Conservation (phyloP, 1,140 invertebrate genomes). For the Atta cephalotes region DNA sequence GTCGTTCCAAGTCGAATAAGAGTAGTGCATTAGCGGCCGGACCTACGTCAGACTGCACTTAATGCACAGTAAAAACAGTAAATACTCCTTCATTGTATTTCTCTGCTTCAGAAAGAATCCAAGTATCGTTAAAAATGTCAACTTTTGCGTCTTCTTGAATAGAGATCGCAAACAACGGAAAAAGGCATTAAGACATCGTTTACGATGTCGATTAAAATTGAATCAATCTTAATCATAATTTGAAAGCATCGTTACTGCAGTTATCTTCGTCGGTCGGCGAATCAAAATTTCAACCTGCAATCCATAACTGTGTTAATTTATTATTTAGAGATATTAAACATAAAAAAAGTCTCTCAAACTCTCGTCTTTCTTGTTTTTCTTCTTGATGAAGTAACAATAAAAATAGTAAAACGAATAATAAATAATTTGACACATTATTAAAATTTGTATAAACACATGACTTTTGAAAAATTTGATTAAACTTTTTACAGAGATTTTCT, state of each 20-base stretch:
- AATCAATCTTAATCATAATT: constrained; percentile 17
- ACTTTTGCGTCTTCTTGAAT: constrained; percentile 1
- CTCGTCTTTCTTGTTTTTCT: background rate
- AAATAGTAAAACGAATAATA: background rate
- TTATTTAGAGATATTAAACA: constrained; percentile 20
- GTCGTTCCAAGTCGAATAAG: constrained; percentile 69
- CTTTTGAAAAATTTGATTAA: background rate
- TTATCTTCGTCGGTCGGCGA: constrained; percentile 2
- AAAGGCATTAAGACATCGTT: background rate
- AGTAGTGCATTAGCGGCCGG: constrained; percentile 49
- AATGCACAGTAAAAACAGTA: constrained; percentile 55
- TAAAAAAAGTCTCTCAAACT: background rate
- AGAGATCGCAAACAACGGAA: constrained; percentile 24
- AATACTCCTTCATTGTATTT: constrained; percentile 57
- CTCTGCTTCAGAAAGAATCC: constrained; percentile 1
- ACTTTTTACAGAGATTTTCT: background rate
- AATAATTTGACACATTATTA: background rate
- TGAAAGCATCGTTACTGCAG: background rate
- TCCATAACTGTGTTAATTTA: background rate
- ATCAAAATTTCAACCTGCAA: constrained; percentile 18
- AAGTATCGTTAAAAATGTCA: constrained; percentile 61
- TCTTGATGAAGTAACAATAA: constrained; percentile 7
- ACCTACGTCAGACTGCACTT: constrained; percentile 57
- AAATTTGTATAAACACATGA: background rate
- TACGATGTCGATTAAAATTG: constrained; percentile 42